Conservation (phyloP, 2,888 invertebrate genomes). For the Chironomus riparius region DNA sequence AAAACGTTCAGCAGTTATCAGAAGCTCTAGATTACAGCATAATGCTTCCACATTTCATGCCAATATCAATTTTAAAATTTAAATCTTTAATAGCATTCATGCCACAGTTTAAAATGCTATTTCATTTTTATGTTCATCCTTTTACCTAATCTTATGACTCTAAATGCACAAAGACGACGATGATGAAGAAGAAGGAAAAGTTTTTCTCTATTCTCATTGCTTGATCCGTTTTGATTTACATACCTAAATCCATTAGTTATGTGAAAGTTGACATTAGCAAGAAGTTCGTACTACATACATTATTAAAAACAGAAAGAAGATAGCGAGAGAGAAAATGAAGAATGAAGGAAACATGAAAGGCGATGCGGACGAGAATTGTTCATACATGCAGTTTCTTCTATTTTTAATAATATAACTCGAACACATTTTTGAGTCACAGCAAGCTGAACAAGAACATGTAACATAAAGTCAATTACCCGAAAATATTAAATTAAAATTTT, state of each 20-base stretch:
- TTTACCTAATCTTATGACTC: no score
- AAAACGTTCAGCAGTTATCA: no score
- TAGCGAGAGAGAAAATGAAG: background rate
- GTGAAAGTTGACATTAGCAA: background rate
- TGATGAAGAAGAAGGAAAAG: no score
- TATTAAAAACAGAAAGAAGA: background rate
- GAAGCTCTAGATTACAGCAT: no score
- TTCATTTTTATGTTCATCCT: background rate
- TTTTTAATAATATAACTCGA: background rate
- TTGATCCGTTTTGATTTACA: background rate
- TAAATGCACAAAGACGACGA: no score
- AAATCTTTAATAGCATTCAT: no score
- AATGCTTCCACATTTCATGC: no score
- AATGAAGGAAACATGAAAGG: background rate
- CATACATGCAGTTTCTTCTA: background rate
- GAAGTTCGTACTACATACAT: background rate
- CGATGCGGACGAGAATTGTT: no score
- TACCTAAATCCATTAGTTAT: background rate
- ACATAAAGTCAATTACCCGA: slow-evolving; percentile 25
- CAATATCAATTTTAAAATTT: no score
- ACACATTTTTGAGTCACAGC: background rate
- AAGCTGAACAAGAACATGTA: slow-evolving; percentile 1
- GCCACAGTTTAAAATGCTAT: no score
- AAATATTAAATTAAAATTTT: slow-evolving; percentile 15
- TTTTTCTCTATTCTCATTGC: background rate